Evolutionary conservation across 2,888 invertebrate genomes (phyloP), one percentile per base, ranked within the genome.

Genomic region (Drosophila flavopinicola): DNA sequence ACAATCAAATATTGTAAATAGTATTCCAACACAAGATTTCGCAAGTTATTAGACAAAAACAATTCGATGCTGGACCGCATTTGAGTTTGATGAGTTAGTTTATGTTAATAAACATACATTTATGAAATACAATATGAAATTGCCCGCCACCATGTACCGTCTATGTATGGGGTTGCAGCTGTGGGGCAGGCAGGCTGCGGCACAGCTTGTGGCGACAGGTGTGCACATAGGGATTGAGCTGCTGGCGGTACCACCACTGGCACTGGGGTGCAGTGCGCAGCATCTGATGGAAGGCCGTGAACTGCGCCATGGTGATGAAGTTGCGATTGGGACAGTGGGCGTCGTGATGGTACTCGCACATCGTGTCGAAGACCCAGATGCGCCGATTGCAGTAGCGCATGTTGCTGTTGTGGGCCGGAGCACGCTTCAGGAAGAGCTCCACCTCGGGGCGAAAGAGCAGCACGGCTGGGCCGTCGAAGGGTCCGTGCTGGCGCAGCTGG

Each of bases 231-330:
- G 71, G 73, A 47, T 63, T 59, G 1, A 70, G 25, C 17, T 42
- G 48, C 1, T 49, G 20, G 10, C 56, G 75, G 35, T 54, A 25
- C 35, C 48, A 75, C 61, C 73, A 73, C n/a, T 69, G 75, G 0
- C 59, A 13, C 0, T 23, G 13, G 6, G 42, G 41, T 0, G 52
- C 58, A 0, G 0, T 4, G 1, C 35, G 33, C 7, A 67, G 13
- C 0, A 3, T 5, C 1, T 4, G 4, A 32, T 60, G 64, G 6
- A 39, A 72, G 0, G n/a, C 6, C 2, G n/a, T 1, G 7, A 67
- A 73, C 30, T 57, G 49, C 1, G 3, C 13, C 1, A 67, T 10
- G 0, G 33, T 56, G 0, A 72, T 13, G 11, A 24, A 69, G 6
- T 59, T 53, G 11, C 75, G 75, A 2, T 17, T 30, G 3, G 32